phyloP scores from a whole-genome alignment of 2,888 invertebrate species.

The Acrocyrtus sp. region DNA sequence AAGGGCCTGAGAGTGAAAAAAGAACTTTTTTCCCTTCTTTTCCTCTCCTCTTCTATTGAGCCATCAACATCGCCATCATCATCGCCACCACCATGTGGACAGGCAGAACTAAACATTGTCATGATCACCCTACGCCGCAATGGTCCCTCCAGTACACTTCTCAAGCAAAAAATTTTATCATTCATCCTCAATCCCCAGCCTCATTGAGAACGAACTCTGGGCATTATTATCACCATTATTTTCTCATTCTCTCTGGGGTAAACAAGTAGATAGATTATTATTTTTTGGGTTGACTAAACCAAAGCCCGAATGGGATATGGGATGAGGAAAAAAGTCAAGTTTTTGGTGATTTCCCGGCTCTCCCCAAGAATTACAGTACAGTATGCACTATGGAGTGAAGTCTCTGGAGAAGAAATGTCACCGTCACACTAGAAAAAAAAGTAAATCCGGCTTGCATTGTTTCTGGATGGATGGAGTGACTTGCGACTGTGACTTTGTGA shows the following conservation, averaged over 20 bases:
- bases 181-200: constrained; percentile 33
- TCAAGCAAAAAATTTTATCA: too few relatives aligned
- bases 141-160: too few relatives aligned
- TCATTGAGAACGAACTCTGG: too few relatives aligned
- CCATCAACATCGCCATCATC: constrained; percentile 23
- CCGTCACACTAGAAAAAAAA: too few relatives aligned
- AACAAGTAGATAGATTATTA: constrained; percentile 15
- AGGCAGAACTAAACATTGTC: constrained; percentile 43
- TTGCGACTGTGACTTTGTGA: too few relatives aligned
- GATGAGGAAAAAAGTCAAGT: constrained; percentile 37
- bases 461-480: too few relatives aligned
- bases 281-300: background rate
- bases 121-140: too few relatives aligned
- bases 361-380: too few relatives aligned
- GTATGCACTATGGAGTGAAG: too few relatives aligned
- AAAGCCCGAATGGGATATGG: constrained; percentile 24
- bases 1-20: constrained; percentile 43
- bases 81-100: constrained; percentile 39
- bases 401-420: constrained; percentile 25
- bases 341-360: too few relatives aligned
- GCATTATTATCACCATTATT: constrained; percentile 48
- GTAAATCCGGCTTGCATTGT: too few relatives aligned
- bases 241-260: constrained; percentile 39
- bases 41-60: constrained; percentile 34
- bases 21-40: too few relatives aligned